Percentiles rank a stretch among this genome's conserved stretches.
Evolutionary conservation across 2,888 invertebrate genomes (phyloP).

Genomic region (Epirrita christyi): DNA sequence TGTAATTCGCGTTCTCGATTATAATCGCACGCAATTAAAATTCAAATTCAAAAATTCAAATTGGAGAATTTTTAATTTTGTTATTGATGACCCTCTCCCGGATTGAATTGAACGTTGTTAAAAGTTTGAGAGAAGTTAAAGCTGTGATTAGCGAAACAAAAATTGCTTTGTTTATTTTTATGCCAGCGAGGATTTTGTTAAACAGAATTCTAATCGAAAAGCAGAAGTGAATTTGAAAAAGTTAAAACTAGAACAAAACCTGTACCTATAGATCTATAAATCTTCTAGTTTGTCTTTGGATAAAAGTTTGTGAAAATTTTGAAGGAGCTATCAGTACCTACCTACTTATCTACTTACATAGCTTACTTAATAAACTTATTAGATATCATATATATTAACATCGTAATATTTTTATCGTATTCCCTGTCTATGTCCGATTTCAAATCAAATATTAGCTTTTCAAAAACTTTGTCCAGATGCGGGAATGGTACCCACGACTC

Average conservation of each 20-base stretch:
- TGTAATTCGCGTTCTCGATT: slow-evolving; percentile 77
- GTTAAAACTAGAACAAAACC: neutral
- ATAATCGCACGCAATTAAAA: slow-evolving; percentile 84
- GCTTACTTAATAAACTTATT: no score
- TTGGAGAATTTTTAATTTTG: slow-evolving; percentile 83
- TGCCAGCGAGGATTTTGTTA: slow-evolving; percentile 42
- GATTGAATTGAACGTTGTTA: slow-evolving; percentile 73
- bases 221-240: neutral
- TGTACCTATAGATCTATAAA: no score
- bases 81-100: slow-evolving; percentile 80
- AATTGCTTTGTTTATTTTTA: slow-evolving; percentile 66
- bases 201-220: slow-evolving; percentile 30
- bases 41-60: slow-evolving; percentile 83
- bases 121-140: slow-evolving; percentile 66
- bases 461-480: slow-evolving; percentile 29
- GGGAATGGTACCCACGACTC: slow-evolving; percentile 31
- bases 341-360: no score
- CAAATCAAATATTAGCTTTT: slow-evolving; percentile 11
- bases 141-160: slow-evolving; percentile 59
- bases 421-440: neutral
- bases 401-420: no score
- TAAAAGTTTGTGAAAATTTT: no score
- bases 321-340: no score
- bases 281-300: no score
- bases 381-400: no score